These are phyloP conservation scores for Gymnoscelis rufifasciata DNA, from an alignment of 2,888 invertebrate genomes.

Conservation along the genomic window DNA sequence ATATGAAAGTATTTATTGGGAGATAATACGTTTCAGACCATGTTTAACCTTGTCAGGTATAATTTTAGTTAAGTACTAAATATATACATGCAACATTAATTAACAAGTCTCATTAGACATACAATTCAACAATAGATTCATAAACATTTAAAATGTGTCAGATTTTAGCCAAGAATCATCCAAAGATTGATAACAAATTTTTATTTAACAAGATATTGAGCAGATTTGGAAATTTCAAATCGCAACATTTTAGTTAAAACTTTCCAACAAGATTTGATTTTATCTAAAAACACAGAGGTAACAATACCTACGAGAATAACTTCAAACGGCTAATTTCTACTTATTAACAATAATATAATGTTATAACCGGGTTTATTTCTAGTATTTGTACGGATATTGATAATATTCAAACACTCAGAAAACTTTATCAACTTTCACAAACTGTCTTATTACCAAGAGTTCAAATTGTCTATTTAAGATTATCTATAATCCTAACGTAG, in stretches of 20 bases:
- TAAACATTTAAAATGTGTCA: constrained; percentile 29
- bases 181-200: constrained; percentile 14
- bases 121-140: constrained; percentile 40
- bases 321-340: constrained; percentile 44
- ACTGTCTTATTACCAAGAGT: constrained; percentile 13
- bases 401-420: not conserved
- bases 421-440: not conserved
- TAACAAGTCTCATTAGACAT: constrained; percentile 42
- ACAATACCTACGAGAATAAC: constrained; percentile 59
- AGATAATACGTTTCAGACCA: constrained; percentile 9
- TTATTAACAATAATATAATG: constrained; percentile 34
- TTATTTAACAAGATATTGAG: constrained; percentile 14
- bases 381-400: not conserved
- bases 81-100: constrained; percentile 33
- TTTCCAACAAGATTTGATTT: constrained; percentile 60
- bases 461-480: constrained; percentile 13
- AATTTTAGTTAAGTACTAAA: constrained; percentile 12
- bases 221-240: constrained; percentile 11
- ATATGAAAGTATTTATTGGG: constrained; percentile 7
- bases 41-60: constrained; percentile 2
- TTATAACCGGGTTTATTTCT: constrained; percentile 13
- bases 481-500: constrained; percentile 5
- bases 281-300: constrained; percentile 54
- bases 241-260: constrained; percentile 32
- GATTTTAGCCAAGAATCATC: constrained; percentile 30